Evolutionary conservation across 1,140 invertebrate genomes (phyloP).

Genomic region (Tyrophagus putrescentiae): DNA sequence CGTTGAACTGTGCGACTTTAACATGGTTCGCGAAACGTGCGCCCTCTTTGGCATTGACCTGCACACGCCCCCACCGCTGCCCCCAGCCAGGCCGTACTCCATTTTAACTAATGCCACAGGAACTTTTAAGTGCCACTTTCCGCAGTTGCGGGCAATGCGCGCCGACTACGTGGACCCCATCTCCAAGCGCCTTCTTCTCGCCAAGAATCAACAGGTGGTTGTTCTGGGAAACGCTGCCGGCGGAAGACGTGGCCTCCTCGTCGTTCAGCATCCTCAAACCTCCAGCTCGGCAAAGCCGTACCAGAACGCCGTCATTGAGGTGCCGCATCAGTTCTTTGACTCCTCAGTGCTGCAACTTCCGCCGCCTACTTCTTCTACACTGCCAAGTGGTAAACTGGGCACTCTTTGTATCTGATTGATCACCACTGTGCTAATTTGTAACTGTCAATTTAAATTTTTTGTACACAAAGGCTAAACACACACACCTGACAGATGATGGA

Average conservation of each 20-base stretch:
- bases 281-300: too few species aligned
- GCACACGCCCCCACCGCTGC: constrained; percentile 73
- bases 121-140: constrained; percentile 81
- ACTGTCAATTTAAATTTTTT: too few species aligned
- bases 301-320: constrained; percentile 49
- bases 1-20: constrained; percentile 60
- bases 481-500: too few species aligned
- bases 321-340: constrained; percentile 74
- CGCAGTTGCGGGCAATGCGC: constrained; percentile 76
- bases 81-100: constrained; percentile 71
- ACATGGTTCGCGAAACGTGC: constrained; percentile 74
- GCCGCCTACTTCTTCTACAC: neutral
- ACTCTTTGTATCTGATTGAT: neutral
- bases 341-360: neutral
- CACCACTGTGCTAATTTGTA: too few species aligned
- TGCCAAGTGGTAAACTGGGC: neutral
- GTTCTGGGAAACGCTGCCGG: constrained; percentile 57
- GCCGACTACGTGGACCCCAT: constrained; percentile 59
- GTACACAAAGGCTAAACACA: too few species aligned
- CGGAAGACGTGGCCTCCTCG: constrained; percentile 55
- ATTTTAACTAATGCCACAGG: constrained; percentile 76
- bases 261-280: constrained; percentile 63
- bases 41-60: constrained; percentile 72
- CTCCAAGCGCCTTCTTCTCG: constrained; percentile 44
- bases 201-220: constrained; percentile 63